Conservation (phyloP, 1,140 invertebrate species). For the Drosophila saltans region DNA sequence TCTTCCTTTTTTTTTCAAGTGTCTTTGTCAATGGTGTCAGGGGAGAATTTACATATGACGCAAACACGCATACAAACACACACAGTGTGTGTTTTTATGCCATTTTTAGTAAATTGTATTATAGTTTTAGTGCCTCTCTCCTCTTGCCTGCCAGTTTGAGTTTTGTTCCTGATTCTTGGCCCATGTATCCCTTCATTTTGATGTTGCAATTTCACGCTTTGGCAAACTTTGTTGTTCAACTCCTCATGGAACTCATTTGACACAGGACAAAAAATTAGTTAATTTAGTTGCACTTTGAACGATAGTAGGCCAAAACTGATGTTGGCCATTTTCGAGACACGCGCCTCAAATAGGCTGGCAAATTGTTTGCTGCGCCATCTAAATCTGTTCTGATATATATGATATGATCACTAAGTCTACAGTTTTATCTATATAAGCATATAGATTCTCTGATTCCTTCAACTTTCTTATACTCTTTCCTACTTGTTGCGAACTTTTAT, state of each 20-base stretch:
- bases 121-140: slow-evolving; percentile 70
- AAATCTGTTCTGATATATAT: neutral
- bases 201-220: slow-evolving; percentile 79
- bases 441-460: no score
- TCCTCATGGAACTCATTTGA: slow-evolving; percentile 53
- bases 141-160: slow-evolving; percentile 36
- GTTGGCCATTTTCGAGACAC: slow-evolving; percentile 12
- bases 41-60: slow-evolving; percentile 81
- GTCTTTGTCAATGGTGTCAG: slow-evolving; percentile 77
- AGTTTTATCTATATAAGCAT: no score
- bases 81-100: slow-evolving; percentile 58
- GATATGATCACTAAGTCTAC: no score
- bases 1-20: slow-evolving; percentile 50
- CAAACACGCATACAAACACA: slow-evolving; percentile 38
- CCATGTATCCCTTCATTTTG: slow-evolving; percentile 45
- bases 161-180: slow-evolving; percentile 17
- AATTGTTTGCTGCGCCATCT: slow-evolving; percentile 37
- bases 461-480: no score
- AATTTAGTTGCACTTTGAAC: slow-evolving; percentile 57
- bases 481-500: no score
- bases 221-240: slow-evolving; percentile 61
- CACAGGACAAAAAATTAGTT: slow-evolving; percentile 70
- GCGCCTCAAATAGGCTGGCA: slow-evolving; percentile 57
- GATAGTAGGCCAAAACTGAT: slow-evolving; percentile 25
- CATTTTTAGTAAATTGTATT: slow-evolving; percentile 81